phyloP scores from a whole-genome alignment of 2,797 vertebrate genomes.

The Cuculus canorus region DNA sequence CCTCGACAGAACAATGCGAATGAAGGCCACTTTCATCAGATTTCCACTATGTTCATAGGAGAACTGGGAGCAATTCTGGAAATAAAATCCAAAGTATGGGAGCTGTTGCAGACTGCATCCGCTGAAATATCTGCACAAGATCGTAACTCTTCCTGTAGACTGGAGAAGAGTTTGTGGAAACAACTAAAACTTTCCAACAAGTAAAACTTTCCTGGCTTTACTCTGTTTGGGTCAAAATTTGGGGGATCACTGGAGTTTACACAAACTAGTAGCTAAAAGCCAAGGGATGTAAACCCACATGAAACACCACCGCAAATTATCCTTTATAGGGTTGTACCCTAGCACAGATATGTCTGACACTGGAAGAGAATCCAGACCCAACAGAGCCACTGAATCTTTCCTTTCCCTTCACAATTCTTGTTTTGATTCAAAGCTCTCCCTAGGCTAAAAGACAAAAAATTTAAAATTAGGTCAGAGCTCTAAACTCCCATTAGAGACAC shows the following conservation, averaged over 20 bases:
- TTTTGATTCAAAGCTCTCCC: background rate
- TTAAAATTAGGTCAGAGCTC: constrained; percentile 22
- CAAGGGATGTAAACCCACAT: background rate
- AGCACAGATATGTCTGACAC: background rate
- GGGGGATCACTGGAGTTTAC: background rate
- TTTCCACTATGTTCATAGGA: constrained; percentile 36
- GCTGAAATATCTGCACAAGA: constrained; percentile 44
- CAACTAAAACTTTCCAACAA: constrained; percentile 21
- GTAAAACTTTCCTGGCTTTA: constrained; percentile 48
- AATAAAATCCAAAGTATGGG: constrained; percentile 40
- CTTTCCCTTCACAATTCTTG: background rate
- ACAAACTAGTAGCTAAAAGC: background rate
- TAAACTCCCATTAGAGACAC: background rate
- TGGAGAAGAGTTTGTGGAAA: background rate
- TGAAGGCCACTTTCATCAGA: constrained; percentile 19
- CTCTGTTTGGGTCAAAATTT: background rate
- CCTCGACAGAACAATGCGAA: background rate
- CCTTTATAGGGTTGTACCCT: background rate
- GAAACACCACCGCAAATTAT: background rate
- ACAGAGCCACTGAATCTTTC: background rate
- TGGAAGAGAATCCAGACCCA: background rate
- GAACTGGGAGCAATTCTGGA: constrained; percentile 50
- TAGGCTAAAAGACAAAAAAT: background rate
- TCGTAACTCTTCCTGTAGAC: background rate
- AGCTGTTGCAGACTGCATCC: constrained; percentile 11